Evolutionary conservation across 1,140 invertebrate species (phyloP), one percentile per base, ranked within the genome.

Genomic region (Pachyrhynchus sulphureomaculatus): DNA sequence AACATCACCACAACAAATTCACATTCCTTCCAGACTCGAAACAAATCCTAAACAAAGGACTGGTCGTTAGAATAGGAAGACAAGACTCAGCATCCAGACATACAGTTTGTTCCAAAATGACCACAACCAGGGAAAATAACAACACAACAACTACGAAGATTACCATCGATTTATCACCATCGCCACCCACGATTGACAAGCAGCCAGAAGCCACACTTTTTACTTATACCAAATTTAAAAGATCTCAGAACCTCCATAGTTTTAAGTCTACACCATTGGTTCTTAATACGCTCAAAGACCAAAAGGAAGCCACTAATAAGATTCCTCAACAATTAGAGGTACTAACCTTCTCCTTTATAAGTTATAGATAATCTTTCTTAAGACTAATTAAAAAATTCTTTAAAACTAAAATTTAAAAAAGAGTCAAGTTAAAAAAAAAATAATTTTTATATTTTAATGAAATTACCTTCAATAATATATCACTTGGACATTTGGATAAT

Each of bases 141-240:
- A 69, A 65, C 49, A 72, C 64, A 18, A 76, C 68, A 3, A 75
- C 72, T 9, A n/a, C n/a, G n/a, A 76, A 75, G 6, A 78, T 75
- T 6, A 79, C 76, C 70, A 78, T 78, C 55, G 76, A 74, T 6
- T 78, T 79, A 17, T 76, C 78, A 63, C 64, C 77, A n/a, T 68
- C 73, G n/a, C 75, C 75, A 15, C 71, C 71, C 23, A 70, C 74
- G 9, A 67, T 66, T 13, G 66, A 58, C n/a, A 57, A 55, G 12
- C 12, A 29, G 12, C 44, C 54, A 23, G 21, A 36, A 23, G 37
- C 55, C n/a, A 9, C 44, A 34, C 4, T 49, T 32, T 64, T 51
- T 44, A 39, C 57, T 33, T 62, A 59, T 41, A 52, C 68, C 63
- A 69, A 68, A 66, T 64, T 55, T 55, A 53, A 66, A 55, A 39